Evolutionary conservation across 2,888 invertebrate genomes (phyloP).

Genomic region (Griposia aprilina): DNA sequence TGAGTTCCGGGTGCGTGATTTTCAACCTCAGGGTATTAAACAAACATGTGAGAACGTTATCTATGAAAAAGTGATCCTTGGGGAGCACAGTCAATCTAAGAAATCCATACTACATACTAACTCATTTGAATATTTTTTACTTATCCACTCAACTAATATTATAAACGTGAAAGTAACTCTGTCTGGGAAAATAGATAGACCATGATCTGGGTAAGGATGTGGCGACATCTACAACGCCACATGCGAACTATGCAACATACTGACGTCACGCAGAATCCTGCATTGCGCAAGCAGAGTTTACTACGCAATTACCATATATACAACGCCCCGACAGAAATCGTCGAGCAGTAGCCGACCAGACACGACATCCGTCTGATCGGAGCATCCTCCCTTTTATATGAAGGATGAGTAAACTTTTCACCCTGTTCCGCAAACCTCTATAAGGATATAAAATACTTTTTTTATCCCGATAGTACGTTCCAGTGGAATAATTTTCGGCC

Average conservation of each 20-base stretch:
- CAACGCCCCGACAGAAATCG: too few relatives aligned
- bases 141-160: neutral
- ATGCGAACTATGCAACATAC: too few relatives aligned
- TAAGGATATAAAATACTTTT: neutral
- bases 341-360: too few relatives aligned
- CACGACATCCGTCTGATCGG: too few relatives aligned
- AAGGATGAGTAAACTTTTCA: too few relatives aligned
- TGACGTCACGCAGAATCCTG: too few relatives aligned
- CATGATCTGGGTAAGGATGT: neutral
- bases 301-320: too few relatives aligned
- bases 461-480: neutral
- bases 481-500: neutral
- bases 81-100: neutral
- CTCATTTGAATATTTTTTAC: neutral
- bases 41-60: neutral
- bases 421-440: too few relatives aligned
- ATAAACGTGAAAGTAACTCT: neutral
- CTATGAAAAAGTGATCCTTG: neutral
- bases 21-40: neutral
- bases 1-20: neutral
- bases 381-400: too few relatives aligned
- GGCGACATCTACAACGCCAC: too few relatives aligned
- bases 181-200: neutral
- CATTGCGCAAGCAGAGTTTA: too few relatives aligned
- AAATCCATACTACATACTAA: neutral